phyloP scores from a whole-genome alignment of 2,888 invertebrate species.

The Mesorhabditis belari region DNA sequence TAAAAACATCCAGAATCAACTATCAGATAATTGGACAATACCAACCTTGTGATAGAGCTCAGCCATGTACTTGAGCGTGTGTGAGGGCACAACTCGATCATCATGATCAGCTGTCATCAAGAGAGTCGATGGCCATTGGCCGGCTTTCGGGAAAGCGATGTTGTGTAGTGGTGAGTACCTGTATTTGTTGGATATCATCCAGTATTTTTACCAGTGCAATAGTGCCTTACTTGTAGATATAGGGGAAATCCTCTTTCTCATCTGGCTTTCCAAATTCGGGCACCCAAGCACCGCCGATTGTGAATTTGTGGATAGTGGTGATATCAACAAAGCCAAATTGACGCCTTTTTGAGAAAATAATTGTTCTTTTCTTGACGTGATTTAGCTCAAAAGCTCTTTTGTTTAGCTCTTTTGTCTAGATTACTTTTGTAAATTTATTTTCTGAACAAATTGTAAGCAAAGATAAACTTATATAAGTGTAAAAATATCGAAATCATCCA shows the following conservation, averaged over 20 bases:
- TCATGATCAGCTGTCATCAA: constrained; percentile 62
- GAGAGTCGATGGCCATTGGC: constrained; percentile 81
- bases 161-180: constrained; percentile 87
- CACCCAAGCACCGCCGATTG: constrained; percentile 91
- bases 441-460: no score
- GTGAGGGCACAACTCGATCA: constrained; percentile 77
- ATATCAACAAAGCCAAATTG: no score
- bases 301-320: constrained; percentile 96
- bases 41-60: constrained; percentile 72
- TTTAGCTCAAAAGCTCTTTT: no score
- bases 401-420: no score
- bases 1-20: no score
- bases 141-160: constrained; percentile 63
- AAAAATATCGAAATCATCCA: no score
- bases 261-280: constrained; percentile 91
- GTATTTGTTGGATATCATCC: no score
- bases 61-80: constrained; percentile 89
- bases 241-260: constrained; percentile 73
- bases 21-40: no score
- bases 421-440: no score
- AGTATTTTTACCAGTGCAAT: background rate
- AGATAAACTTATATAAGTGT: no score
- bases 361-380: no score
- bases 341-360: no score
- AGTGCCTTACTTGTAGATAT: constrained; percentile 65